Conservation (phyloP, 2,797 vertebrate genomes). For the Parauchenoglanis ngamensis region DNA sequence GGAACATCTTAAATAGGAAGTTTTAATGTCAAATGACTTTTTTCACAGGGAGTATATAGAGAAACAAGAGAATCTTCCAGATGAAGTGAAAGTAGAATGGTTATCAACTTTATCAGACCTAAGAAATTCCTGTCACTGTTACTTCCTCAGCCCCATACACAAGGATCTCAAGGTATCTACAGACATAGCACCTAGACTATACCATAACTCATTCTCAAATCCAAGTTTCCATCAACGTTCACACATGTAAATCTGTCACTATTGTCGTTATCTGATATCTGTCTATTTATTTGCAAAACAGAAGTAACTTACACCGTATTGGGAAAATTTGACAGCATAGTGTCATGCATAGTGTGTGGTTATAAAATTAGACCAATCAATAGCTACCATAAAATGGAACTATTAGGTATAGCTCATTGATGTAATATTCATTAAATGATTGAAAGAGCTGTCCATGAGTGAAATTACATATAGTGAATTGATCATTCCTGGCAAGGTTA, state of each 20-base stretch:
- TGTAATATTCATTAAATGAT: background rate
- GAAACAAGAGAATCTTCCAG: slow-evolving; percentile 49
- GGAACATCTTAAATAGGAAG: background rate
- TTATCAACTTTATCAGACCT: slow-evolving; percentile 68
- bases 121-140: slow-evolving; percentile 68
- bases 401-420: background rate
- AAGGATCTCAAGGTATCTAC: slow-evolving; percentile 71
- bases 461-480: background rate
- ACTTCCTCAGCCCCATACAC: slow-evolving; percentile 74
- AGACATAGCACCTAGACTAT: background rate
- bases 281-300: background rate
- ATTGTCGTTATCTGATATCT: background rate
- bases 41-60: slow-evolving; percentile 71
- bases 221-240: background rate
- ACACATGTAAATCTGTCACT: background rate
- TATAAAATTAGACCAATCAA: background rate
- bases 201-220: background rate
- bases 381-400: background rate
- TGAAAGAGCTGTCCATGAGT: background rate
- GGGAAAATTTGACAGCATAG: background rate
- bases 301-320: background rate
- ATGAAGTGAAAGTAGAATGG: slow-evolving; percentile 48
- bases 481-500: background rate
- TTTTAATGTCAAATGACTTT: background rate
- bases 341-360: background rate